phyloP scores from a whole-genome alignment of 2,113 vertebrate species.

The Dermatemys mawii region DNA sequence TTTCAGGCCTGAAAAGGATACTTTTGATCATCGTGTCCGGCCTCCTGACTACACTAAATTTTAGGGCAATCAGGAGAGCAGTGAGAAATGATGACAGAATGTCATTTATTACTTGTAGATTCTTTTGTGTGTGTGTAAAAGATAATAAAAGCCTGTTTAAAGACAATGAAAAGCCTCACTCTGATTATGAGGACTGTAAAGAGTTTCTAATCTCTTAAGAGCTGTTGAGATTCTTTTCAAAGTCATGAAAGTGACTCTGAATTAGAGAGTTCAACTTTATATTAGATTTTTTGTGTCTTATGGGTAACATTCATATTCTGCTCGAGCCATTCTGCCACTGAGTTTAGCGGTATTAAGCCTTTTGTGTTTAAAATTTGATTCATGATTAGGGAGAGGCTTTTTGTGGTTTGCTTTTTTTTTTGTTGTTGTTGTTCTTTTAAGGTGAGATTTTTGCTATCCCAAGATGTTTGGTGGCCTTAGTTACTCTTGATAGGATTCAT shows the following conservation, averaged over 20 bases:
- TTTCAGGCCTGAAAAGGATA: neutral
- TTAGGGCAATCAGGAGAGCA: neutral
- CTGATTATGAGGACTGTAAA: neutral
- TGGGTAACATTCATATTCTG: neutral
- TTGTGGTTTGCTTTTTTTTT: neutral
- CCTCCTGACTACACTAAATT: too few species aligned
- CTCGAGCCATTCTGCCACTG: neutral
- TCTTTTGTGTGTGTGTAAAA: neutral
- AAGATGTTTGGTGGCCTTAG: conserved; percentile 5
- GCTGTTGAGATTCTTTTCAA: neutral
- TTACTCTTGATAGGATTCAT: neutral
- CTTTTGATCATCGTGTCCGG: neutral
- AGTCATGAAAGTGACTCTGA: neutral
- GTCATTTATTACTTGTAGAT: neutral
- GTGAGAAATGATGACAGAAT: neutral
- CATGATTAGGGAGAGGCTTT: neutral
- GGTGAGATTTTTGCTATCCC: neutral
- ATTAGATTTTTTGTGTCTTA: neutral
- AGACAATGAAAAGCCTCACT: neutral
- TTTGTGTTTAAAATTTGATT: conserved; percentile 3
- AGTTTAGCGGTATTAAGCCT: neutral
- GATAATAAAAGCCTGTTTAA: neutral
- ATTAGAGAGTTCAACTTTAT: neutral
- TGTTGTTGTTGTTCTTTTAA: too few species aligned
- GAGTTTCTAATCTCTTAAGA: neutral